Evolutionary conservation across 2,888 invertebrate genomes (phyloP).

Genomic region (Drosophila sordidula): DNA sequence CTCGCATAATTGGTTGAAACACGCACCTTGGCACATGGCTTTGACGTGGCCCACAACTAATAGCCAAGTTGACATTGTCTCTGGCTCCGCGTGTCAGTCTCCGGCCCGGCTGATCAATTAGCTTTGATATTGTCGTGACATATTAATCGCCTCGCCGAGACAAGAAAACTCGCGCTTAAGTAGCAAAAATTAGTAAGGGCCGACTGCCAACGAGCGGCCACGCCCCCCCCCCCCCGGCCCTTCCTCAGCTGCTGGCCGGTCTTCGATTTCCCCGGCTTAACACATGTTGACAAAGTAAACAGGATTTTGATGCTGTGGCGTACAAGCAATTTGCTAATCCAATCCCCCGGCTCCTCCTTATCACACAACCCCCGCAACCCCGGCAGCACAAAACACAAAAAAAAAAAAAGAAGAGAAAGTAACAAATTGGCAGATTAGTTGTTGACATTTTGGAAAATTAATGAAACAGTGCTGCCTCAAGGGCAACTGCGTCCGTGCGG

Average conservation of each 20-base stretch:
- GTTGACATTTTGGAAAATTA: conserved; percentile 83
- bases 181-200: conserved; percentile 30
- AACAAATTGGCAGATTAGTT: conserved; percentile 83
- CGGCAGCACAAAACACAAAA: not conserved
- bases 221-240: not conserved
- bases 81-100: conserved; percentile 7
- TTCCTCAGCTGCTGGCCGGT: conserved; percentile 49
- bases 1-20: conserved; percentile 41
- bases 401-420: conserved; percentile 59
- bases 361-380: not conserved
- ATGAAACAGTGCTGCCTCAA: conserved; percentile 77
- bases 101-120: conserved; percentile 70
- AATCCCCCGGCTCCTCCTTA: conserved; percentile 14
- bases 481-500: conserved; percentile 43
- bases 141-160: conserved; percentile 69
- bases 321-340: conserved; percentile 71
- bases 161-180: conserved; percentile 58
- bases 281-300: conserved; percentile 83
- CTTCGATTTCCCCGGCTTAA: conserved; percentile 76
- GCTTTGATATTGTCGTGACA: conserved; percentile 78
- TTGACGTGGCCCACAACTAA: conserved; percentile 31
- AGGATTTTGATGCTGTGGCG: conserved; percentile 73
- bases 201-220: conserved; percentile 1
- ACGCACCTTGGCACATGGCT: conserved; percentile 22
- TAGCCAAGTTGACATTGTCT: conserved; percentile 51